Percentiles rank a stretch among this genome's conserved stretches.
Evolutionary conservation across 2,113 vertebrate genomes (phyloP).

Genomic region (Syngnathus typhle): DNA sequence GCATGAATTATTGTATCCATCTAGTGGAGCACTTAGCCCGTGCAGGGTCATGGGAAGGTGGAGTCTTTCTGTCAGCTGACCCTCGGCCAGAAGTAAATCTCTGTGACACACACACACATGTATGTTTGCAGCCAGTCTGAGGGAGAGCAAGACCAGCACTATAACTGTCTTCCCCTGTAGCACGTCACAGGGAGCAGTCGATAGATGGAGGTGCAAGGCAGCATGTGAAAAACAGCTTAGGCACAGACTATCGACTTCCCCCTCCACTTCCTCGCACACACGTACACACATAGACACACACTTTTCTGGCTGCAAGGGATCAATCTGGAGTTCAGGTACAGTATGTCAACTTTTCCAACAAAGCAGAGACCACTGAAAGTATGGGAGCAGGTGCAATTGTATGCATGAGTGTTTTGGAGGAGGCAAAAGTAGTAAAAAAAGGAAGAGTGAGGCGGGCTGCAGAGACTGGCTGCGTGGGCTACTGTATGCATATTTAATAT

Average conservation of each 20-base stretch:
- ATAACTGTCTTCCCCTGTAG: conserved; percentile 24
- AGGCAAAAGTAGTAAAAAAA: conserved; percentile 8
- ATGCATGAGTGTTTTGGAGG: background rate
- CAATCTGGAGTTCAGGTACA: conserved; percentile 43
- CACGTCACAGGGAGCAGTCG: conserved; percentile 46
- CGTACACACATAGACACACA: background rate
- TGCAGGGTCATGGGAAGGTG: background rate
- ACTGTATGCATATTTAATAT: conserved; percentile 58
- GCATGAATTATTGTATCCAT: background rate
- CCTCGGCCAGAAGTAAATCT: background rate
- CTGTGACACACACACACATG: background rate
- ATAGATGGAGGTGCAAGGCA: conserved; percentile 34
- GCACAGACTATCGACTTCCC: conserved; percentile 23
- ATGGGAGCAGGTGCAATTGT: conserved; percentile 1
- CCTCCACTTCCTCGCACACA: conserved; percentile 10
- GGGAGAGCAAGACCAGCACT: conserved; percentile 21
- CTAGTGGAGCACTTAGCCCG: background rate
- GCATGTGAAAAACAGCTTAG: conserved; percentile 37
- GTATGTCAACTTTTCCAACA: conserved; percentile 28
- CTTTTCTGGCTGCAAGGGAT: conserved; percentile 22
- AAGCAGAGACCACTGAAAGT: conserved; percentile 10
- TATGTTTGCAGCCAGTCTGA: background rate
- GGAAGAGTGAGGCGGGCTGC: background rate
- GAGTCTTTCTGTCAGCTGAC: background rate
- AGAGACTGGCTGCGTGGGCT: conserved; percentile 47